Evolutionary conservation across 2,113 vertebrate species (phyloP), one percentile per base, ranked within the genome.

Genomic region (Peromyscus maniculatus): DNA sequence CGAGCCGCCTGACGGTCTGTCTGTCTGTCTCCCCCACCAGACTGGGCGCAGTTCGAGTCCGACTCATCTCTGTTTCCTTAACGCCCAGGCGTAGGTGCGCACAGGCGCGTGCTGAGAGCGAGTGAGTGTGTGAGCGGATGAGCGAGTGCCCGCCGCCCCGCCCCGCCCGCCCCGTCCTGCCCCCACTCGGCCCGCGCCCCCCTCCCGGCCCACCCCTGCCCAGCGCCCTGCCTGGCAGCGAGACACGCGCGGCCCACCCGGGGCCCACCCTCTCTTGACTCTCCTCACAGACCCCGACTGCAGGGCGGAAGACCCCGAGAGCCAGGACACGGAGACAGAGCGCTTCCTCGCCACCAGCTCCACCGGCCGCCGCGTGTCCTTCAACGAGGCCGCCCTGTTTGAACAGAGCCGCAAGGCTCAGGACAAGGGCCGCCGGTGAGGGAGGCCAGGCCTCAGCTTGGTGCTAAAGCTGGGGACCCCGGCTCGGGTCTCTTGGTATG

Each of bases 321-420:
- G 99, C 98, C 98, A 99, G 69, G 99, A 99, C 96, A 98, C 98
- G 0, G 99, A 99, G 99, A 99, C 99, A 0, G 99, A 99, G 98
- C 99, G 99, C 79, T 99, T 99, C 98, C 99, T 99, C 91, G 98
- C 98, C 90, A 99, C 99, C 92, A 99, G 99, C 5, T 99, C 99
- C 98, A 99, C 98, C 0, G 99, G 99, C 28, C 99, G 99, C 2
- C 98, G 99, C 0, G 99, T 99, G 96, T 99, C 99, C 97, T 99
- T 99, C 98, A 99, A 99, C 0, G 99, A 99, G 98, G 99, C 99
- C 0, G 99, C 99, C 0, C 99, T 99, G 91, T 99, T 99, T 0
- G 99, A 99, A 87, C 99, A 99, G 90, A 93, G 99, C 98, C 99
- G 99, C 98, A 99, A 99, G 97, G 97, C 99, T 2, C 99, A 99